Evolutionary conservation across 2,113 vertebrate species (phyloP).

Genomic region (Oriolus oriolus): DNA sequence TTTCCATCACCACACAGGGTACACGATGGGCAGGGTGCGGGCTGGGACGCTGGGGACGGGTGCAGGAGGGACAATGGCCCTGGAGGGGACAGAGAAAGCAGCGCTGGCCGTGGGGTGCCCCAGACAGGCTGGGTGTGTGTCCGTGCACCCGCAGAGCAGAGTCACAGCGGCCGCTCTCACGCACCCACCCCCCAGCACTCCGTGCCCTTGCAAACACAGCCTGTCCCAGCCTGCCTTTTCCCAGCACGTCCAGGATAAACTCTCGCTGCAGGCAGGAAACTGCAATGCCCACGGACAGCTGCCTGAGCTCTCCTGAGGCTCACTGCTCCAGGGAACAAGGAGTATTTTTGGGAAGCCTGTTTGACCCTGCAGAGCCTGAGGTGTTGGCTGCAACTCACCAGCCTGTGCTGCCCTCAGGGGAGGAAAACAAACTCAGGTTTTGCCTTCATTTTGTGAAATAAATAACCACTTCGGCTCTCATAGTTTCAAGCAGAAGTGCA

Average conservation of each 20-base stretch:
- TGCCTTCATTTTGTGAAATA: background rate
- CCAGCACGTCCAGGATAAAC: rapidly evolving
- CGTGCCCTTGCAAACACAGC: rapidly evolving
- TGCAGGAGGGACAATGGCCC: rapidly evolving
- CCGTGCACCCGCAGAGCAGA: background rate
- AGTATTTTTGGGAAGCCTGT: too few species aligned
- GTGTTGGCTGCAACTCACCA: background rate
- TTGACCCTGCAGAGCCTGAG: background rate
- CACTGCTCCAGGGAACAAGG: rapidly evolving
- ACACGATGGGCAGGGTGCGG: rapidly evolving
- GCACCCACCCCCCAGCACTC: rapidly evolving
- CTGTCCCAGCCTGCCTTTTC: background rate
- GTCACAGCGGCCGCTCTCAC: rapidly evolving
- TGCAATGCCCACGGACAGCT: background rate
- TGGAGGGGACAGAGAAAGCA: rapidly evolving
- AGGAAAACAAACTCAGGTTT: background rate
- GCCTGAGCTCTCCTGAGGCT: background rate
- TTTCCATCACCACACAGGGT: rapidly evolving
- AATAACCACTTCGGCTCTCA: background rate
- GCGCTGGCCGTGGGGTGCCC: rapidly evolving
- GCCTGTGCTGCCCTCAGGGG: too few species aligned
- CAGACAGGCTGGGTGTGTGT: rapidly evolving
- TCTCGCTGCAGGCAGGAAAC: rapidly evolving
- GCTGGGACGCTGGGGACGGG: rapidly evolving
- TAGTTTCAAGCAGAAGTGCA: background rate